These are phyloP conservation scores for Leptodactylus fuscus DNA, from an alignment of 2,113 vertebrate species.

Conservation along the genomic window DNA sequence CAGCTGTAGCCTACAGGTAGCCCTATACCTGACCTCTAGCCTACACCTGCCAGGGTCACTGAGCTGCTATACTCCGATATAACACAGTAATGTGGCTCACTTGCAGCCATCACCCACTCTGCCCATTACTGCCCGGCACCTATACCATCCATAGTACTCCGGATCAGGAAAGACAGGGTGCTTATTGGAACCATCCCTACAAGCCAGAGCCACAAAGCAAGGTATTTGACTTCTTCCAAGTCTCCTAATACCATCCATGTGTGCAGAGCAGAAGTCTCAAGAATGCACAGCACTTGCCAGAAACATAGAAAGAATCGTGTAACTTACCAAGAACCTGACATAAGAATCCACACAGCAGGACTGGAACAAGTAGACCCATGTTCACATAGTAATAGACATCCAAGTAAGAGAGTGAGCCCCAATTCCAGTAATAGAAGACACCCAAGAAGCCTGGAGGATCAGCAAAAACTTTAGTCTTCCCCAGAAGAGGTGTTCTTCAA, in stretches of 20 bases:
- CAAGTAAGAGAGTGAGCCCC: conserved; percentile 74
- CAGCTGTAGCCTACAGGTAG: neutral
- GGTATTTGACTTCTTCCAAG: conserved; percentile 50
- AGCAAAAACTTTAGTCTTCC: conserved; percentile 72
- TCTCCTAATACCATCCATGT: conserved; percentile 66
- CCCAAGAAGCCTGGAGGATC: conserved; percentile 28
- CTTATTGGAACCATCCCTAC: conserved; percentile 62
- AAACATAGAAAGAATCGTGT: conserved; percentile 53
- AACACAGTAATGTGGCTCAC: conserved; percentile 12
- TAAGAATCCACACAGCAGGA: conserved; percentile 92
- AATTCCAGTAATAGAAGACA: conserved; percentile 77
- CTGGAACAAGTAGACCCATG: conserved; percentile 91
- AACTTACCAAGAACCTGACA: conserved; percentile 92
- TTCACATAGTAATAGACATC: conserved; percentile 90
- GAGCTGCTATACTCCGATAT: conserved; percentile 8
- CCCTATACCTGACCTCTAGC: neutral
- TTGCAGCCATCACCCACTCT: conserved; percentile 1
- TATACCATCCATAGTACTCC: conserved; percentile 48
- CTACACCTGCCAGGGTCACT: neutral
- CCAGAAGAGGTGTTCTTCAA: conserved; percentile 66
- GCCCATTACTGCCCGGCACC: conserved; percentile 46
- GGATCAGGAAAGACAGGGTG: conserved; percentile 24
- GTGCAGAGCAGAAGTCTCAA: conserved; percentile 62
- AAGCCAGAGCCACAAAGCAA: neutral
- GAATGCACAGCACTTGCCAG: conserved; percentile 53